Evolutionary conservation across 37 sponge, comb jelly and placozoan genomes (phyloP), one percentile per base, ranked within the genome.

Genomic region (Ephydatia muelleri): DNA sequence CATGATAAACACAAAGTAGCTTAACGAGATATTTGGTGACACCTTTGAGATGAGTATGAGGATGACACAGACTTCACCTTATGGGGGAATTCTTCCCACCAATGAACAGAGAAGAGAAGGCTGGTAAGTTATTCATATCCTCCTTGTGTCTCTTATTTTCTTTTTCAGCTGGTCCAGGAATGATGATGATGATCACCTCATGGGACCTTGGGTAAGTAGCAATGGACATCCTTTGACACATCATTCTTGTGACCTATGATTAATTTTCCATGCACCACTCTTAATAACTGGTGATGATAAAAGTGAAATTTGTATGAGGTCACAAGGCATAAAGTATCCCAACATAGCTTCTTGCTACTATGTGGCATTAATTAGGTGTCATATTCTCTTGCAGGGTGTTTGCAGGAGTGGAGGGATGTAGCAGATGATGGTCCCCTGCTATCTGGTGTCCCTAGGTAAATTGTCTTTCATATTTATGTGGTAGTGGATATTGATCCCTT

Each of bases 61-160:
- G 82, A 78, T 47, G 79, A 85, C 2, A 49, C 71, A 23, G 84
- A 78, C 64, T 64, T 77, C 82, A 34, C 73, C 84, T 31, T 47
- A 81, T 90, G 90, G 90, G 81, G 90, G 32, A 81, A 85, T 34
- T 85, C 90, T 67, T n/a, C n/a, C 77, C 82, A 0, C 49, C 88
- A 3, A 92, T 88, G 71, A 89, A 72, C 71, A 79, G 79, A 85
- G 89, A 47, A 81, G 89, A 83, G 89, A 85, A 38, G 75, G 65
- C 21, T 92, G 93, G 93, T 92, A 35, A 66, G 82, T 49, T 82
- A n/a, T n/a, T n/a, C n/a, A n/a, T n/a, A n/a, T n/a, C n/a, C n/a
- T n/a, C n/a, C n/a, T 2, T 64, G 4, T 11, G 4, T 43, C 8
- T 11, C 47, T 43, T 43, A 8, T 43, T 4, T 8, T 43, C 4